These are phyloP conservation scores for Cacatua alba DNA, from an alignment of 2,113 vertebrate species.

Conservation along the genomic window DNA sequence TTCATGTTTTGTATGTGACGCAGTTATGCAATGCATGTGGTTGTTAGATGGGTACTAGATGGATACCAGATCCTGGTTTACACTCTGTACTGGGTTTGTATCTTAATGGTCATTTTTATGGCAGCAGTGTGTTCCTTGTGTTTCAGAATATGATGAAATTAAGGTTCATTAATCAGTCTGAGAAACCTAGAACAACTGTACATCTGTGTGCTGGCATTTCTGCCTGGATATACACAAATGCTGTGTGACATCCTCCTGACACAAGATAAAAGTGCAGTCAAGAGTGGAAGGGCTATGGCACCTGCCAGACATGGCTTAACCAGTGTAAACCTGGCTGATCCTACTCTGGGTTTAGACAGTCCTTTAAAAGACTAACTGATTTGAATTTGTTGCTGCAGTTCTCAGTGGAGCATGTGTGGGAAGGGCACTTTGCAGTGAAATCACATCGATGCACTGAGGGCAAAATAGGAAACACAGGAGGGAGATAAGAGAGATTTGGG, in stretches of 20 bases:
- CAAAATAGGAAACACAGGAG: not conserved
- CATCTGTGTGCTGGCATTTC: not conserved
- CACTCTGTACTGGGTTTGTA: not conserved
- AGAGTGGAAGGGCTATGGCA: not conserved
- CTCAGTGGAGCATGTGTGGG: not conserved
- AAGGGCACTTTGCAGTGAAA: not conserved
- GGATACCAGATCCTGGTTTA: not conserved
- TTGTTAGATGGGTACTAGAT: not conserved
- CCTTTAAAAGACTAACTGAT: not conserved
- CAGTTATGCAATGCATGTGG: not conserved
- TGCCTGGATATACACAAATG: not conserved
- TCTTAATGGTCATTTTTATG: not conserved
- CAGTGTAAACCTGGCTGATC: not conserved
- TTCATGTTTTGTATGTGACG: not conserved
- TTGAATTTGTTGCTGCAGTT: not conserved
- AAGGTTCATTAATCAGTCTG: not conserved
- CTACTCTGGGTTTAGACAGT: not conserved
- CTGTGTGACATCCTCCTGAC: not conserved
- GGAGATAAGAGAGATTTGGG: not conserved
- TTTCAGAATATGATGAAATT: not conserved
- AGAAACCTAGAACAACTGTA: not conserved
- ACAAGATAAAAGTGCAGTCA: fast-evolving
- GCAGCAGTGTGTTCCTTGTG: not conserved
- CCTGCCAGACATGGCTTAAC: not conserved
- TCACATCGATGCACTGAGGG: not conserved